These are phyloP conservation scores for Volucella zonaria DNA, from an alignment of 2,888 invertebrate species.

Conservation along the genomic window DNA sequence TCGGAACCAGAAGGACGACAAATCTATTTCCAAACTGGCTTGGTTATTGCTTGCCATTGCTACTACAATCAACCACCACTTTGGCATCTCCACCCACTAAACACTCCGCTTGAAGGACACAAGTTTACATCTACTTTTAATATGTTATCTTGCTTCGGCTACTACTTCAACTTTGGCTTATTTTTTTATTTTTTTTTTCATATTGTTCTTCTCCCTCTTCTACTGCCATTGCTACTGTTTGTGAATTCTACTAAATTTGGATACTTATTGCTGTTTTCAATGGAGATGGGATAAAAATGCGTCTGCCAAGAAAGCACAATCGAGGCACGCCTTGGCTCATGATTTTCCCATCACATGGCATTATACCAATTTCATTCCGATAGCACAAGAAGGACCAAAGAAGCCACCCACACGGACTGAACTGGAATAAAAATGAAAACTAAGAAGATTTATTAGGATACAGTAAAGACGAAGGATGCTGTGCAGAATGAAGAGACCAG, in stretches of 20 bases:
- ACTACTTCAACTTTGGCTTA: neutral
- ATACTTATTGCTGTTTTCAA: constrained; percentile 67
- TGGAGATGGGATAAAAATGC: constrained; percentile 53
- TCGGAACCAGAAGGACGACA: constrained; percentile 67
- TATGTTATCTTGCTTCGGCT: constrained; percentile 54
- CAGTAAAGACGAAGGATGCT: constrained; percentile 63
- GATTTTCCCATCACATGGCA: constrained; percentile 72
- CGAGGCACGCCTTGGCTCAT: constrained; percentile 67
- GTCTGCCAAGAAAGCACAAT: constrained; percentile 70
- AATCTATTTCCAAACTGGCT: constrained; percentile 72
- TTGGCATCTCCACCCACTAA: neutral
- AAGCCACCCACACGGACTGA: constrained; percentile 54
- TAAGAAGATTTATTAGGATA: constrained; percentile 74
- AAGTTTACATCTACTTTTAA: constrained; percentile 73
- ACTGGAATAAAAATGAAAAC: constrained; percentile 72
- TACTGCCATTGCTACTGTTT: constrained; percentile 32
- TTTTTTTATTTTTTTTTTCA: too few species aligned
- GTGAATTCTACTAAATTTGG: constrained; percentile 65
- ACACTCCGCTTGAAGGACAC: constrained; percentile 43
- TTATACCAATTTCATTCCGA: constrained; percentile 68
- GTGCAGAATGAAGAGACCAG: constrained; percentile 12
- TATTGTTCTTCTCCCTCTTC: too few species aligned
- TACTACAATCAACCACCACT: constrained; percentile 1
- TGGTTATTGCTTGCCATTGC: constrained; percentile 63
- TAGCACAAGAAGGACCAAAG: constrained; percentile 43